Evolutionary conservation across 2,888 invertebrate species (phyloP), one percentile per base, ranked within the genome.

Genomic region (Pristionchus fissidentatus): DNA sequence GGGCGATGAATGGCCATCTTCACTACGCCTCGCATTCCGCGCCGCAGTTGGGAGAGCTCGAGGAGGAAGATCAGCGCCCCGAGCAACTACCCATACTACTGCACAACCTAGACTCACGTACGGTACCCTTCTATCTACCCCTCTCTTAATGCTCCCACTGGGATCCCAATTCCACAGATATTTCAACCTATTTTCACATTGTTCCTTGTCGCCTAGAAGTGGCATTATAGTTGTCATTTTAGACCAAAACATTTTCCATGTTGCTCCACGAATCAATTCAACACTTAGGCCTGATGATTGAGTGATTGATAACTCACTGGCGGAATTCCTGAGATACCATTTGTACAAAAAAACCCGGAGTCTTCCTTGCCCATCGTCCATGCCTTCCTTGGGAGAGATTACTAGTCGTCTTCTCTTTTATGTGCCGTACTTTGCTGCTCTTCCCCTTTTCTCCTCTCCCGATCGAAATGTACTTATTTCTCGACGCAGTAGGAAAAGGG

Each of bases 401-500:
- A n/a, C n/a, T n/a, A n/a, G n/a, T 52, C 55, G 15, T 41, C 55
- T 26, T 79, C 79, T 29, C 57, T 57, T 79, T 43, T 57, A n/a
- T n/a, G n/a, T 70, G 70, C 43, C 70, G 43, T 70, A 41, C n/a
- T n/a, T n/a, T n/a, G n/a, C n/a, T n/a, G n/a, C 79, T 55, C 52
- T 32, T 78, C 41, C 26, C 8, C 29, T 60, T 57, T 57, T 79
- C 78, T 38, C 66, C 19, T 66, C 66, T 66, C 22, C n/a, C 66
- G 38, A 70, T 70, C 70, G 70, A 70, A 70, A 70, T 70, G 70
- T 70, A 70, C 70, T 77, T 35, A 35, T 60, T 60, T 26, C 29
- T 8, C 7, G 29, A 26, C 19, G 38, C 41, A 43, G 13, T 13
- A 70, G n/a, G 43, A 19, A n/a, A 52, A 52, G 70, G 70, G 70